Base-by-base conservation (phyloP, 1,140 invertebrate species). In the Orchesella cincta region DNA sequence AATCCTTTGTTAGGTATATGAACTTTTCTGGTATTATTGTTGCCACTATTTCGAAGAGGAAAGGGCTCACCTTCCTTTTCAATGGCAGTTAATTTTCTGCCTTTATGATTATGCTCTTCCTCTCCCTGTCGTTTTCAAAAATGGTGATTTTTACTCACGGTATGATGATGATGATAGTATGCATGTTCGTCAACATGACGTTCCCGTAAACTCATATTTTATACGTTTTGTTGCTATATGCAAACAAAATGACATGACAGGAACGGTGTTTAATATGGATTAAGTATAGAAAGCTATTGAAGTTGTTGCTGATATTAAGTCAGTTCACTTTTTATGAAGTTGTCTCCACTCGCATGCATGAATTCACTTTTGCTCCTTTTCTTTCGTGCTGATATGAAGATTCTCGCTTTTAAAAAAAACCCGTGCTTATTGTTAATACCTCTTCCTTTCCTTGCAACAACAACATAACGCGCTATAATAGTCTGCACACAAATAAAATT, bases 61-160 rank as follows among this genome's bases (percentile, higher is more conserved):
- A 57, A 57, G 52, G 52, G 52, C 23, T 57, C 52, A 57, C 52
- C 52, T 57, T 57, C 52, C 52, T 57, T 57, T 57, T 57, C 52
- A 57, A 26, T 18, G 52, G 52, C 8, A 57, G 52, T 57, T 57
- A 57, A 57, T 57, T 57, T 57, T 14, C 52, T 57, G 3, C 8
- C 52, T 57, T 12, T 26, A 57, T 8, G 5, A 57, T 18, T 26
- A 57, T 57, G 12, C 52, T 57, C 23, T n/a, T n/a, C 23, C 23
- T 57, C 52, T 26, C 52, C 52, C 52, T 57, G 14, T 14, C 23
- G 12, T 57, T 57, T n/a, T 57, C 14, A 57, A 57, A 26, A 57
- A 12, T 12, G 39, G 39, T 46, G n/a, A n/a, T n/a, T n/a, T n/a
- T n/a, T n/a, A n/a, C n/a, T n/a, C n/a, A n/a, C n/a, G n/a, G n/a